phyloP scores from a whole-genome alignment of 2,888 invertebrate species.

The Hypomecis atomaria region DNA sequence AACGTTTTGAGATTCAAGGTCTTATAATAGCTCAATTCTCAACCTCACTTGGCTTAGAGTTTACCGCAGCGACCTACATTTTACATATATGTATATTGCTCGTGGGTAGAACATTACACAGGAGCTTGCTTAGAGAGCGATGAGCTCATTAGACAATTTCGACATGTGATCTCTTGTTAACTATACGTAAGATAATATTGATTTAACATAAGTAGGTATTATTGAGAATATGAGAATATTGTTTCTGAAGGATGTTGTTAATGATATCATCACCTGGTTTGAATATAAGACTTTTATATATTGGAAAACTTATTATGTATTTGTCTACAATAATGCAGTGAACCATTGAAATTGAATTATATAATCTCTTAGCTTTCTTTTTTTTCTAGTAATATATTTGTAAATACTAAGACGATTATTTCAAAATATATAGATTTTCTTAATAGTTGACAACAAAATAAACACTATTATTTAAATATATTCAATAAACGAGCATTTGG shows the following conservation, averaged over 20 bases:
- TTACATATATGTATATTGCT: constrained; percentile 4
- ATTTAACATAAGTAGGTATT: neutral
- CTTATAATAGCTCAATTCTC: constrained; percentile 13
- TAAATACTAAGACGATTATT: too few species aligned
- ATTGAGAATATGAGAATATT: too few species aligned
- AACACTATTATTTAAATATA: too few species aligned
- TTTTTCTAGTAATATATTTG: too few species aligned
- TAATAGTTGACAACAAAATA: too few species aligned
- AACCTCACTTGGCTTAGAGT: neutral
- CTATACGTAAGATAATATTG: neutral
- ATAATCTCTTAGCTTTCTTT: too few species aligned
- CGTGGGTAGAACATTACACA: constrained; percentile 11
- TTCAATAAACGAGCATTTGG: too few species aligned
- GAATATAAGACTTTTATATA: too few species aligned
- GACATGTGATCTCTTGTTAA: constrained; percentile 3
- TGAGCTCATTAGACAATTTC: constrained; percentile 13
- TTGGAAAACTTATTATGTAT: too few species aligned
- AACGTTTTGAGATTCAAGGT: constrained; percentile 21
- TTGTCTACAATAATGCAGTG: too few species aligned
- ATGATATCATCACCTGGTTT: neutral
- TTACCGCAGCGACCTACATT: constrained; percentile 7
- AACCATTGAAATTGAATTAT: too few species aligned
- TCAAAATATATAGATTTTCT: too few species aligned
- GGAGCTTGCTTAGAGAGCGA: constrained; percentile 5
- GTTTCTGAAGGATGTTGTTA: neutral